These are phyloP conservation scores for Pipistrellus pipistrellus DNA, from an alignment of 2,797 vertebrate species.

Conservation along the genomic window DNA sequence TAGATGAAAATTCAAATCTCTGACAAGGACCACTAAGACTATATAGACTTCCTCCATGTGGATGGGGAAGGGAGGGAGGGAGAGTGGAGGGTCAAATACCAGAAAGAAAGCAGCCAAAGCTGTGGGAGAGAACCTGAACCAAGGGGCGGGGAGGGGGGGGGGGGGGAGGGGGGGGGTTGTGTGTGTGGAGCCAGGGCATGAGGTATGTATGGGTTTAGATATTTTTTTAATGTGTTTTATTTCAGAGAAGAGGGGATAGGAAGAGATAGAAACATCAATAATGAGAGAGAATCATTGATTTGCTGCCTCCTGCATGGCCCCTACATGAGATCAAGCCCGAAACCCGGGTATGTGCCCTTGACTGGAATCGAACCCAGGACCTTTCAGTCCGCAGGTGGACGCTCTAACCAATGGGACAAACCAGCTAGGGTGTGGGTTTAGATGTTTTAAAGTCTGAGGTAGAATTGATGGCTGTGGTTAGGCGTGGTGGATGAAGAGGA, in stretches of 20 bases:
- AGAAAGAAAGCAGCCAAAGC: constrained; percentile 28
- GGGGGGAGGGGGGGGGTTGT: too few species aligned
- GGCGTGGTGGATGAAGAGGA: neutral
- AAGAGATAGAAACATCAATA: too few species aligned
- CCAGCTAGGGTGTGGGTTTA: neutral
- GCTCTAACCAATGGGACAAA: too few species aligned
- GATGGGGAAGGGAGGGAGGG: neutral
- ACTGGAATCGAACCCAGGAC: too few species aligned
- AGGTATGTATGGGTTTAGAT: neutral
- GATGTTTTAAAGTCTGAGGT: constrained; percentile 16
- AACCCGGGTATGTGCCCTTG: too few species aligned
- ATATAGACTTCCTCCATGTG: neutral
- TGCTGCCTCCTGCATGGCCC: too few species aligned
- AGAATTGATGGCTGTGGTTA: neutral
- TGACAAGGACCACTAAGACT: neutral
- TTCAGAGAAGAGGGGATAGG: too few species aligned
- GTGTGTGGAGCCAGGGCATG: neutral
- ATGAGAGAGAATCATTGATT: too few species aligned
- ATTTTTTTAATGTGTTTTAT: neutral
- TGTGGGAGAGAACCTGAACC: neutral
- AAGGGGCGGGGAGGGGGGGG: neutral
- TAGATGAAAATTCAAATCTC: constrained; percentile 19
- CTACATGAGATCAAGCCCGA: too few species aligned
- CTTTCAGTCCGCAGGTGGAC: too few species aligned
- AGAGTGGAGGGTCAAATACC: neutral